Percentiles rank a stretch among this genome's conserved stretches.
Conservation (phyloP, 1,140 invertebrate genomes). For the Helicoverpa armigera region DNA sequence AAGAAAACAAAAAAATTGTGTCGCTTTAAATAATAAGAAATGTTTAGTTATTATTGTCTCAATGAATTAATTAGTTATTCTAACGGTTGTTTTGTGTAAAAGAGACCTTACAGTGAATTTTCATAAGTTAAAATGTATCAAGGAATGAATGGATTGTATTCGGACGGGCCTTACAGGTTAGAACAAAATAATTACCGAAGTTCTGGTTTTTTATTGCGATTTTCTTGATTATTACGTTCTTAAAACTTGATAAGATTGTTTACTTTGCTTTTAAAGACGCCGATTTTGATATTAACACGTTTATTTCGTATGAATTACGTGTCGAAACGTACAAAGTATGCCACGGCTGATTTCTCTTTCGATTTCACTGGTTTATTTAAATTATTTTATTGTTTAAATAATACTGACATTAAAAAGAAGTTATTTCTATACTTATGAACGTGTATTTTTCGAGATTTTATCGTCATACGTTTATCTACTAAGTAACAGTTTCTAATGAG, state of each 20-base stretch:
- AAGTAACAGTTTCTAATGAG: background rate
- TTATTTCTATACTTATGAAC: background rate
- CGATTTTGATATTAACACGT: slow-evolving; percentile 1
- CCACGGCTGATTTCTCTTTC: slow-evolving; percentile 43
- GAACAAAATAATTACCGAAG: slow-evolving; percentile 51
- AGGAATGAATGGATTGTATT: slow-evolving; percentile 79
- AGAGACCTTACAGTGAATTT: slow-evolving; percentile 52
- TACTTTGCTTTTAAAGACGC: background rate
- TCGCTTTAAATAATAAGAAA: slow-evolving; percentile 60
- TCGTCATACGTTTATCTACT: background rate
- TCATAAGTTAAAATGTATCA: slow-evolving; percentile 72
- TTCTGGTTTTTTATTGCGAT: slow-evolving; percentile 55
- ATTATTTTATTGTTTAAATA: background rate
- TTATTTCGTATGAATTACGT: slow-evolving; percentile 1
- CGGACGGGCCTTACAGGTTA: slow-evolving; percentile 81
- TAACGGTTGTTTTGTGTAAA: slow-evolving; percentile 52
- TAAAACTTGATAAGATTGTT: background rate
- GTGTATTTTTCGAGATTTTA: too few species aligned
- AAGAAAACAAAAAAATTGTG: slow-evolving; percentile 73
- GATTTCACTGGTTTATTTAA: background rate
- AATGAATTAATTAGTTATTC: slow-evolving; percentile 19
- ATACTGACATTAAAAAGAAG: background rate
- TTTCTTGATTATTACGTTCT: slow-evolving; percentile 47
- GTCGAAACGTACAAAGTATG: slow-evolving; percentile 16
- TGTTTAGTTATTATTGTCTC: slow-evolving; percentile 54